Conservation (phyloP, 2,113 vertebrate species). For the Barnardius zonarius region DNA sequence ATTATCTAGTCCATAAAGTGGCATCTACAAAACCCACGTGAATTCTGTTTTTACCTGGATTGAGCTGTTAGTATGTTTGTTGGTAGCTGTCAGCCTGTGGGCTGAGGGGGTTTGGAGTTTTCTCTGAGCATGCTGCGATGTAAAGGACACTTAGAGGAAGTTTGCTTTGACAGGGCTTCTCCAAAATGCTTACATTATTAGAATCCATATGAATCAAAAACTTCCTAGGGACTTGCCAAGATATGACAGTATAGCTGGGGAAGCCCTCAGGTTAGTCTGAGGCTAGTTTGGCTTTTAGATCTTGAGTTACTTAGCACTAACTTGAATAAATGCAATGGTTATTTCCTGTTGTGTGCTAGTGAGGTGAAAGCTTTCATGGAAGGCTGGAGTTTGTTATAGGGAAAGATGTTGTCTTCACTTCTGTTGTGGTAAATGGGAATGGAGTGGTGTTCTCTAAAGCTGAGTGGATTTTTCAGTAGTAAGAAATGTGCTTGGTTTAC, state of each 20-base stretch:
- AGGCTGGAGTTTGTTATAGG: background rate
- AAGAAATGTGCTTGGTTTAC: background rate
- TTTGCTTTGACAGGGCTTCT: background rate
- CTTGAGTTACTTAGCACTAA: background rate
- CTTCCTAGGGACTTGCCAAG: rapidly evolving
- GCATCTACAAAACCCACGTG: background rate
- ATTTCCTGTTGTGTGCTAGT: background rate
- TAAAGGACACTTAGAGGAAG: background rate
- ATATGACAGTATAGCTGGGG: background rate
- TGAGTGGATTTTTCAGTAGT: too few relatives aligned
- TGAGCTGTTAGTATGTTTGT: background rate
- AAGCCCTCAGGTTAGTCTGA: background rate
- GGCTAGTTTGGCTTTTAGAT: background rate
- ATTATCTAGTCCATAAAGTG: background rate
- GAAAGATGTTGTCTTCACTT: background rate
- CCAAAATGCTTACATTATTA: background rate
- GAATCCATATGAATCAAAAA: background rate
- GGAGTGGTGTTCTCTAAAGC: background rate
- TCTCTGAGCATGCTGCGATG: background rate
- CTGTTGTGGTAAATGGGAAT: background rate
- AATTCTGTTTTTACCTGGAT: background rate
- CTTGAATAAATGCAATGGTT: background rate
- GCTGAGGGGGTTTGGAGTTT: background rate
- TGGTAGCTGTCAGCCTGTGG: background rate
- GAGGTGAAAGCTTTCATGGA: background rate